Evolutionary conservation across 2,888 invertebrate species (phyloP).

Genomic region (Hirtodrosophila cameraria): DNA sequence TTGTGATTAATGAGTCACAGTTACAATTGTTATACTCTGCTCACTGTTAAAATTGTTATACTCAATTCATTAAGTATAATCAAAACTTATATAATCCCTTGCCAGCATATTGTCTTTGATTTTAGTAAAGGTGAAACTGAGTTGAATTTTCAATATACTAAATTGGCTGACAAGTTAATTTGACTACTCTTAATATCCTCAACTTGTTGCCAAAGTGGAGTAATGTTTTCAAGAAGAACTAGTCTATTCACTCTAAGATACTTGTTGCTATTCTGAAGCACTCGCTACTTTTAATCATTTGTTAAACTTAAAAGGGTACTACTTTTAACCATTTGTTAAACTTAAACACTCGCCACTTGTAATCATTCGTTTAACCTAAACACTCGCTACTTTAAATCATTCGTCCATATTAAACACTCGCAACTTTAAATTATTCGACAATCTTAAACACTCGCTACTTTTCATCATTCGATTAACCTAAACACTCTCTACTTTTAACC

Average conservation of each 20-base stretch:
- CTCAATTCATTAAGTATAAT: too few species aligned
- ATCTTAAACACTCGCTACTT: background rate
- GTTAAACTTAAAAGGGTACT: background rate
- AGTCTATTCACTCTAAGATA: too few species aligned
- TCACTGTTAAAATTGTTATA: too few species aligned
- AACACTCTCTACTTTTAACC: background rate
- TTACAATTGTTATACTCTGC: too few species aligned
- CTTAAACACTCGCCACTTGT: background rate
- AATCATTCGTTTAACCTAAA: background rate
- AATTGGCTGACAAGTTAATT: too few species aligned
- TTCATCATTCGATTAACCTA: background rate
- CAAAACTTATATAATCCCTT: too few species aligned
- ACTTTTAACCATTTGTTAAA: background rate
- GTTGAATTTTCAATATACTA: too few species aligned
- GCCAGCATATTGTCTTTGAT: too few species aligned
- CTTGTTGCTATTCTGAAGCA: background rate
- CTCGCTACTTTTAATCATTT: background rate
- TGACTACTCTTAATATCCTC: too few species aligned
- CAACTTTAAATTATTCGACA: background rate
- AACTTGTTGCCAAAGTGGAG: background rate
- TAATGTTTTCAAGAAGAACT: too few species aligned
- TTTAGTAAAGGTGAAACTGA: too few species aligned
- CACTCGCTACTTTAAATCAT: background rate
- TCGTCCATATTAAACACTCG: background rate
- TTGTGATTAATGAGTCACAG: too few species aligned